Evolutionary conservation across 2,113 vertebrate genomes (phyloP), one percentile per base, ranked within the genome.

Genomic region (Calyptommatus sinebrachiatus): DNA sequence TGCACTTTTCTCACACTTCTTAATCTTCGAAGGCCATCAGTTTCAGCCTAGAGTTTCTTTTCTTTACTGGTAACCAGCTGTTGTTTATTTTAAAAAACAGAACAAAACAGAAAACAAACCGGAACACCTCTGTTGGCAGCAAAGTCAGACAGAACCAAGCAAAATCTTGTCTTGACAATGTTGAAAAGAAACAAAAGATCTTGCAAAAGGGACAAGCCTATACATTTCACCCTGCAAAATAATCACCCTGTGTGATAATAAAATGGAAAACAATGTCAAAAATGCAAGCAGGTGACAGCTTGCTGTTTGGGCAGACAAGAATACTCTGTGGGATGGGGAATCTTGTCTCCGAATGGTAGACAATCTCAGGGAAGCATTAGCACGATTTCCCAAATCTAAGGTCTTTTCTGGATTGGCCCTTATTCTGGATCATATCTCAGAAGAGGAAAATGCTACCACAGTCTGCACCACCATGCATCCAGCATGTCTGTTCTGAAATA

Each of bases 81-180:
- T 57, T 57, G 53, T 57, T 57, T 18, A 18, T 50, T 50, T 50
- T 5, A 50, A 50, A 50, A 50, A 50, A 50, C 48, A 14, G 48
- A 50, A 41, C 35, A 41, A 5, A 50, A 14, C 8, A 14, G 16
- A 57, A 57, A 70, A 84, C 22, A 82, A 81, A 66, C 75, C 79
- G 73, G 1, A 24, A 76, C 62, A 84, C 82, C 53, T 80, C 26
- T 72, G 71, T 76, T 66, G 80, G 78, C 63, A 76, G 81, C 70
- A 87, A 81, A 46, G 69, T 60, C 41, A 87, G 60, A 16, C 20
- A 18, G 31, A 66, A 24, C n/a, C 74, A 35, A 66, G 57, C 35
- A 41, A 57, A 48, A 60, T 26, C 28, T 20, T 68, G 48, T 24
- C 35, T 6, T 28, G 3, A 61, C 50, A 46, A 28, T 10, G 21